Conservation (phyloP, 2,888 invertebrate species). For the Mythimna lalbum region DNA sequence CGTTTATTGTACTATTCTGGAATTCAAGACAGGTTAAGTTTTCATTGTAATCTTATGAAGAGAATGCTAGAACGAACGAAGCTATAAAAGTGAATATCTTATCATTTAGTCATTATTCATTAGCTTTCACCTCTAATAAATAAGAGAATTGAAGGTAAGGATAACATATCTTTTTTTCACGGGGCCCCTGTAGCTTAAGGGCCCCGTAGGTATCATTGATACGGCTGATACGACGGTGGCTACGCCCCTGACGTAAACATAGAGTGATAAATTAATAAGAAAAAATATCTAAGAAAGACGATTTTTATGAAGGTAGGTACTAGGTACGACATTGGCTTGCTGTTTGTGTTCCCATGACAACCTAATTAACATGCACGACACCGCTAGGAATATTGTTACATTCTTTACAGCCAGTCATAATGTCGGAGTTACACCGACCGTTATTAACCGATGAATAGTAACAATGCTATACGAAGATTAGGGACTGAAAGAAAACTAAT, state of each 20-base stretch:
- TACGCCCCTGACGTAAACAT: constrained; percentile 19
- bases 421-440: background rate
- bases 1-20: too few species aligned
- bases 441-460: background rate
- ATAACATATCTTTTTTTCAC: too few species aligned
- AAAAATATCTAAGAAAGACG: constrained; percentile 26
- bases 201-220: too few species aligned
- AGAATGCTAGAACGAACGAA: too few species aligned
- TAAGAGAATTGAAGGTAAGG: too few species aligned
- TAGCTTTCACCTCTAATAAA: too few species aligned
- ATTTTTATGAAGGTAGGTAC: constrained; percentile 8
- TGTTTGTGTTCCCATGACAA: constrained; percentile 45
- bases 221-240: too few species aligned
- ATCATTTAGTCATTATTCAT: too few species aligned
- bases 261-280: constrained; percentile 42
- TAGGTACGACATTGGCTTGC: constrained; percentile 17
- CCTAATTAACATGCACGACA: constrained; percentile 15
- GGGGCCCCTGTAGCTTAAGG: too few species aligned
- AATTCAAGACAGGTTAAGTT: too few species aligned
- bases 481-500: background rate
- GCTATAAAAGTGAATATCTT: too few species aligned
- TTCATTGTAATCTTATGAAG: too few species aligned
- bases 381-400: background rate
- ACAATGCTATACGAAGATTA: background rate
- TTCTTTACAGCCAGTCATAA: background rate